phyloP scores from a whole-genome alignment of 1,140 invertebrate species.

The Magallana gigas region DNA sequence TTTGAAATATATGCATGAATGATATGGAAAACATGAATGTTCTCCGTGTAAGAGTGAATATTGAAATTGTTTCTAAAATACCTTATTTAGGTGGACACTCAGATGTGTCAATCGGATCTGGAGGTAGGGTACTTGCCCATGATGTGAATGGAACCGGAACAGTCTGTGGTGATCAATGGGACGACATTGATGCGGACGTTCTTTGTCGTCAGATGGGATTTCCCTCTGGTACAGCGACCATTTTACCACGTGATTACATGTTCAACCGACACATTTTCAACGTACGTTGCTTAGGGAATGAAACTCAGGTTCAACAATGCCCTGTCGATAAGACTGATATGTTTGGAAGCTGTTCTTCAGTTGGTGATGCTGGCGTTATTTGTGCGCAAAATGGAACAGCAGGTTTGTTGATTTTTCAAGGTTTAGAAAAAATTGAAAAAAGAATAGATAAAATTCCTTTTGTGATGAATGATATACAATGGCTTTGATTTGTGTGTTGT shows the following conservation, averaged over 20 bases:
- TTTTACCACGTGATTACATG: slow-evolving; percentile 9
- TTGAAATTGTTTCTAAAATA: too few species aligned
- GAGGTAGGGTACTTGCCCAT: background rate
- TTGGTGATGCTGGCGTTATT: background rate
- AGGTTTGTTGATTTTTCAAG: too few species aligned
- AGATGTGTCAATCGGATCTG: background rate
- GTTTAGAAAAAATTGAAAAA: too few species aligned
- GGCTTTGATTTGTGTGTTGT: too few species aligned
- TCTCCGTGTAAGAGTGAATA: too few species aligned
- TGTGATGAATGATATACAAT: too few species aligned
- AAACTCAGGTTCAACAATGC: background rate
- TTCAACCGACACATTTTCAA: background rate
- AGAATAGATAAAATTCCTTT: too few species aligned
- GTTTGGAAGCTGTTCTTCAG: background rate
- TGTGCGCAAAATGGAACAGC: background rate
- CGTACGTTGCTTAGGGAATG: background rate
- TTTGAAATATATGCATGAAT: too few species aligned
- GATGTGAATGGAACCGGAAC: background rate
- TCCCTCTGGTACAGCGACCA: background rate
- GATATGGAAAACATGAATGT: too few species aligned
- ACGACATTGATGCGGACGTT: slow-evolving; percentile 6
- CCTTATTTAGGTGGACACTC: too few species aligned
- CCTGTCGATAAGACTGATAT: background rate
- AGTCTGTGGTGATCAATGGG: slow-evolving; percentile 1
- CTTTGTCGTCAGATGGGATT: slow-evolving; percentile 25